Evolutionary conservation across 2,113 vertebrate species (phyloP), one percentile per base, ranked within the genome.

Genomic region (Donacobius atricapilla): DNA sequence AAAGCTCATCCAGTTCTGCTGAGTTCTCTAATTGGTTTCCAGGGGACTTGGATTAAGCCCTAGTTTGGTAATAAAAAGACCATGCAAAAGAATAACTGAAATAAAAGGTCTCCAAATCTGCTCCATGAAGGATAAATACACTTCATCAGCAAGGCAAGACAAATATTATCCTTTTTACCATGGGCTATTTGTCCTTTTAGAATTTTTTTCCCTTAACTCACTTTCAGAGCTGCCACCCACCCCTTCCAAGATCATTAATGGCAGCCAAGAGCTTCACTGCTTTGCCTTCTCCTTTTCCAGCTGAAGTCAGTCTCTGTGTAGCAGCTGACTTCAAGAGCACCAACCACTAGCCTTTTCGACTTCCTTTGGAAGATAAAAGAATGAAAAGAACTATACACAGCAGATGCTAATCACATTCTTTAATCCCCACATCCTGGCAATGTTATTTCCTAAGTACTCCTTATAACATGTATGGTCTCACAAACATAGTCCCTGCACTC

Each of bases 21-120:
- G 53, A 88, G 22, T 48, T 83, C 76, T 92, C 42, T 90, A 95
- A 96, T 86, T 94, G 80, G 88, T 90, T 95, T 95, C 88, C 60
- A 89, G 42, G 86, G 93, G 80, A 92, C 60, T 83, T 73, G 51
- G 64, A 89, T 81, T 81, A 92, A 81, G 56, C 51, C 27, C 64
- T 56, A 50, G 12, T 50, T 89, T 89, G 83, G 56, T 86, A 93
- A 83, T 82, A 83, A 94, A 93, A 93, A 82, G 23, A 53, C 40
- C 4, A 7, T 56, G 53, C 72, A 90, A 78, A 78, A 87, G 87
- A 89, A 39, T n/a, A 90, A 92, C 51, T 3, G 7, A 84, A 96
- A 71, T 57, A 81, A 66, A 27, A 85, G 42, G 9, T 78, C 86
- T 82, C 33, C 47, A 90, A 16, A 35, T 57, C 47, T 83, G 44